Evolutionary conservation across 2,888 invertebrate genomes (phyloP).

Genomic region (Hypomecis atomaria): DNA sequence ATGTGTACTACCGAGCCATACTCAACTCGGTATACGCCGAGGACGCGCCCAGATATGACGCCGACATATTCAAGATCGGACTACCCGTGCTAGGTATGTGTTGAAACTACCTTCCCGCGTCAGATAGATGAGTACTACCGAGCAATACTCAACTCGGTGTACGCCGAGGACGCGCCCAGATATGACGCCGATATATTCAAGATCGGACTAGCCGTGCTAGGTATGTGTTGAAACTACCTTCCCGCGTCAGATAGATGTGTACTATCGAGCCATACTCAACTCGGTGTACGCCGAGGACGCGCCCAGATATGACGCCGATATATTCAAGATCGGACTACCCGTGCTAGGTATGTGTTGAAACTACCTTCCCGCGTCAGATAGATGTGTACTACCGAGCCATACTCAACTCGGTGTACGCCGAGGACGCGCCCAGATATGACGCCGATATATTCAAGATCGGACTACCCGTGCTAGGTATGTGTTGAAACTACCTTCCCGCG

Average conservation of each 20-base stretch:
- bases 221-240: too few species aligned
- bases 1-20: slow-evolving; percentile 95
- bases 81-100: slow-evolving; percentile 92
- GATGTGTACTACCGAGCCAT: slow-evolving; percentile 96
- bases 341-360: slow-evolving; percentile 86
- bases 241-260: slow-evolving; percentile 85
- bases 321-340: slow-evolving; percentile 97
- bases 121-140: too few species aligned
- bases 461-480: slow-evolving; percentile 92
- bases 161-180: too few species aligned
- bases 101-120: too few species aligned
- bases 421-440: slow-evolving; percentile 97
- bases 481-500: too few species aligned
- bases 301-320: slow-evolving; percentile 96
- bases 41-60: slow-evolving; percentile 97
- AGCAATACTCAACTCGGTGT: too few species aligned
- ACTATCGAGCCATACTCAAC: slow-evolving; percentile 91
- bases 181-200: too few species aligned
- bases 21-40: slow-evolving; percentile 98
- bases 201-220: too few species aligned
- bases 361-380: too few species aligned
- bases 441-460: slow-evolving; percentile 97
- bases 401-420: slow-evolving; percentile 97
- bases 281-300: slow-evolving; percentile 98
- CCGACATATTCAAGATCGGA: slow-evolving; percentile 97